Evolutionary conservation across 1,140 invertebrate genomes (phyloP), one percentile per base, ranked within the genome.

Genomic region (Lucilia sericata): DNA sequence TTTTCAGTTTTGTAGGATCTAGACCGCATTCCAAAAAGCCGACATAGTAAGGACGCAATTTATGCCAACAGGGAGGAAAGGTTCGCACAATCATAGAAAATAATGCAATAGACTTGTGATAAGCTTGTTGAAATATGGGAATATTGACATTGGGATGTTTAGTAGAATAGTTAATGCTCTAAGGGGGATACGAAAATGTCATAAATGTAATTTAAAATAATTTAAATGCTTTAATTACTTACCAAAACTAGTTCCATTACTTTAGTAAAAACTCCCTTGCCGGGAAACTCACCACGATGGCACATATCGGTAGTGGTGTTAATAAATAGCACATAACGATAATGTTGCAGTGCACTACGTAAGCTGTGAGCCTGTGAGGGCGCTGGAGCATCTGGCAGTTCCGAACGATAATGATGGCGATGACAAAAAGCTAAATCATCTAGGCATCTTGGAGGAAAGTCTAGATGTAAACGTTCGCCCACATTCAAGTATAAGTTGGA

Each of bases 11-110:
- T n/a, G 75, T n/a, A 1, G 60, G 36, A 49, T 85, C 82, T 25
- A 83, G 21, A 0, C 82, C 83, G 4, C 34, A 55, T 81, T 85
- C 83, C 25, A 84, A 81, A 51, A 86, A 84, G 8, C 55, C 75
- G 10, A 84, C 80, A 60, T 86, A 86, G 30, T 34, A 75, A 5
- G 60, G 30, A 47, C 84, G 84, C 55, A 84, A 47, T 34, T 82
- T 82, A 13, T 83, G 65, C 84, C 84, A 86, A 55, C 85, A 86
- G 19, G 85, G 85, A 21, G 85, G 85, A 74, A 86, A 86, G 25
- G 84, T 84, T 0, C 75, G 76, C 14, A 86, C 84, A 81, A 86
- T 82, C 17, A 84, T 74, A 25, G 34, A 70, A 36, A 86, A 86
- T 51, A 86, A 9, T 13, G 82, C 21, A 1, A 86, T 51, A 21